Percentiles rank a stretch among this genome's conserved stretches.
Conservation (phyloP, 2,888 invertebrate species). For the Metalampra italica region DNA sequence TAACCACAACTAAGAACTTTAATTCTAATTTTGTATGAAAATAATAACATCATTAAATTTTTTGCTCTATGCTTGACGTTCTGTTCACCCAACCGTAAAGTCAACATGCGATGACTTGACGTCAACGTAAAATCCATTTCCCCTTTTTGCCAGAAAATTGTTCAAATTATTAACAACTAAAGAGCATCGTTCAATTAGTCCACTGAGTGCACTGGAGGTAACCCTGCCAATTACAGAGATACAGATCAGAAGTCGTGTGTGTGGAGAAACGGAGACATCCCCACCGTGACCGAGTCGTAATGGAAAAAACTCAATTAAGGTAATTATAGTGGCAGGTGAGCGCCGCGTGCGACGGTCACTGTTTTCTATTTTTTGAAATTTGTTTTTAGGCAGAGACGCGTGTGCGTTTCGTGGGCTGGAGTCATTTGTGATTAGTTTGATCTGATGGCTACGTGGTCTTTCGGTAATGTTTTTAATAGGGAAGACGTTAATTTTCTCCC, state of each 20-base stretch:
- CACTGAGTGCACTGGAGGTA: slow-evolving; percentile 21
- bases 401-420: background rate
- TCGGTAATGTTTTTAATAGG: background rate
- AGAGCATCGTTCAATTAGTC: slow-evolving; percentile 19
- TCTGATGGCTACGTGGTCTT: background rate
- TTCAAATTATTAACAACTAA: slow-evolving; percentile 10
- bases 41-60: background rate
- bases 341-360: slow-evolving; percentile 27
- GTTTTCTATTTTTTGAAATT: slow-evolving; percentile 24
- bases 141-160: slow-evolving; percentile 14
- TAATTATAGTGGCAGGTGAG: slow-evolving; percentile 47
- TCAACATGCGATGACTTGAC: slow-evolving; percentile 9
- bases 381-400: slow-evolving; percentile 6
- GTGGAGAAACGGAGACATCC: slow-evolving; percentile 34
- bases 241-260: slow-evolving; percentile 31
- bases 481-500: no score
- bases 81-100: slow-evolving; percentile 1
- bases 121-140: slow-evolving; percentile 20
- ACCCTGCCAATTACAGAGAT: slow-evolving; percentile 47
- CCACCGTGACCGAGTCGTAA: slow-evolving; percentile 37
- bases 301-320: slow-evolving; percentile 44
- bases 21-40: no score
- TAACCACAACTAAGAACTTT: no score
- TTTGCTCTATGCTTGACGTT: background rate
- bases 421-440: background rate